These are phyloP conservation scores for Poeciliopsis occidentalis DNA, from an alignment of 2,113 vertebrate genomes.

Conservation along the genomic window DNA sequence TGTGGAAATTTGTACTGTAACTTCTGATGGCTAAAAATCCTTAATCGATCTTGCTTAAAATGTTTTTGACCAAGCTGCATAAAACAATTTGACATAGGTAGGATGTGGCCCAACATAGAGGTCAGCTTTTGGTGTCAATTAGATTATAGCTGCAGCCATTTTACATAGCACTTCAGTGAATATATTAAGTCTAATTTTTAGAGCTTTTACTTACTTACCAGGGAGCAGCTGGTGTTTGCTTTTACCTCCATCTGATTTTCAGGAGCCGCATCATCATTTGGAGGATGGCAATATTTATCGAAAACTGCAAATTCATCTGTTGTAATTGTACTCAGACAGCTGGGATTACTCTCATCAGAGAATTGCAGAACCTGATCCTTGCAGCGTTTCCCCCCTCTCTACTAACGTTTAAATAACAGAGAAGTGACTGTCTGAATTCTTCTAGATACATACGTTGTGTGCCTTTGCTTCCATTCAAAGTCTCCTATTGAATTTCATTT, in stretches of 20 bases:
- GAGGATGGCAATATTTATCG: not conserved
- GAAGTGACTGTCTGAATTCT: not conserved
- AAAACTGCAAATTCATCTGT: not conserved
- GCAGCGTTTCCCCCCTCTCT: not conserved
- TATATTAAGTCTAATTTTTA: not conserved
- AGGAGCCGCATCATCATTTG: not conserved
- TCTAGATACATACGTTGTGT: not conserved
- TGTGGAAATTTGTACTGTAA: too few relatives aligned
- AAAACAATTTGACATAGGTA: not conserved
- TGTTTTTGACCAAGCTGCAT: not conserved
- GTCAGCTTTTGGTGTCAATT: not conserved
- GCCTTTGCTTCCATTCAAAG: not conserved
- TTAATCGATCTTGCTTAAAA: not conserved
- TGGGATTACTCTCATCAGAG: not conserved
- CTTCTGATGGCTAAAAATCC: not conserved
- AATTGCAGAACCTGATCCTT: not conserved
- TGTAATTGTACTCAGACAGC: slow-evolving; percentile 1
- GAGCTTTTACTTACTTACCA: not conserved
- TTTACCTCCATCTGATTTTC: not conserved
- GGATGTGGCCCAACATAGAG: not conserved
- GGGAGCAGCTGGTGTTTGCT: slow-evolving; percentile 9
- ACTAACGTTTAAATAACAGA: not conserved
- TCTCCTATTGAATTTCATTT: slow-evolving; percentile 17
- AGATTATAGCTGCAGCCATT: not conserved
- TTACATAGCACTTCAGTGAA: not conserved